A percentile compares a stretch with the other conserved stretches of the same genome.
These are phyloP conservation scores for Rhadina sibilatrix DNA, from an alignment of 2,113 vertebrate genomes.

Conservation along the genomic window DNA sequence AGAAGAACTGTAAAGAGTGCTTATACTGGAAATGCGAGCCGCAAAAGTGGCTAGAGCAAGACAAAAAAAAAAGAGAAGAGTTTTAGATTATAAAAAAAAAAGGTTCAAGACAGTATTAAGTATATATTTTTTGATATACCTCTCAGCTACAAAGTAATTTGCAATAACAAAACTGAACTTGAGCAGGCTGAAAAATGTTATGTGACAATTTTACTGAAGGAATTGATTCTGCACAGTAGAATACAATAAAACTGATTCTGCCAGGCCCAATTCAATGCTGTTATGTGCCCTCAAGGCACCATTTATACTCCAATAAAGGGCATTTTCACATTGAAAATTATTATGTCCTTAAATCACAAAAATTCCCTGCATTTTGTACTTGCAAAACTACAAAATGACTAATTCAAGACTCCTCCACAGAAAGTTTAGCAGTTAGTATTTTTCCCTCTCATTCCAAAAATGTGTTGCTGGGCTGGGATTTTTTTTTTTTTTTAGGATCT, in stretches of 20 bases:
- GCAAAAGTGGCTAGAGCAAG: background rate
- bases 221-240: constrained; percentile 48
- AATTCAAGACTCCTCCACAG: background rate
- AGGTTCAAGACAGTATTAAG: background rate
- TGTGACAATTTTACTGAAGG: constrained; percentile 16
- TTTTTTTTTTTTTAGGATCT: background rate
- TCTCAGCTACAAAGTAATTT: background rate
- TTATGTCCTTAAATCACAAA: constrained; percentile 34
- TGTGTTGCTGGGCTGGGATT: background rate
- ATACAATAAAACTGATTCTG: constrained; percentile 51
- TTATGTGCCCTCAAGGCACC: constrained; percentile 33
- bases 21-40: background rate
- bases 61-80: background rate
- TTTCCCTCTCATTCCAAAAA: background rate
- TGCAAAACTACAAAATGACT: background rate
- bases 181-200: constrained; percentile 34
- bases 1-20: background rate
- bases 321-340: background rate
- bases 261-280: constrained; percentile 34
- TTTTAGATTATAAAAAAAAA: background rate
- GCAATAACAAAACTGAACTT: background rate
- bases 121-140: background rate
- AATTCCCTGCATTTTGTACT: background rate
- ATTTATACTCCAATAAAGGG: constrained; percentile 24
- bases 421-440: background rate